Evolutionary conservation across 2,797 vertebrate species (phyloP), one percentile per base, ranked within the genome.

Genomic region (Falco novaeseelandiae): DNA sequence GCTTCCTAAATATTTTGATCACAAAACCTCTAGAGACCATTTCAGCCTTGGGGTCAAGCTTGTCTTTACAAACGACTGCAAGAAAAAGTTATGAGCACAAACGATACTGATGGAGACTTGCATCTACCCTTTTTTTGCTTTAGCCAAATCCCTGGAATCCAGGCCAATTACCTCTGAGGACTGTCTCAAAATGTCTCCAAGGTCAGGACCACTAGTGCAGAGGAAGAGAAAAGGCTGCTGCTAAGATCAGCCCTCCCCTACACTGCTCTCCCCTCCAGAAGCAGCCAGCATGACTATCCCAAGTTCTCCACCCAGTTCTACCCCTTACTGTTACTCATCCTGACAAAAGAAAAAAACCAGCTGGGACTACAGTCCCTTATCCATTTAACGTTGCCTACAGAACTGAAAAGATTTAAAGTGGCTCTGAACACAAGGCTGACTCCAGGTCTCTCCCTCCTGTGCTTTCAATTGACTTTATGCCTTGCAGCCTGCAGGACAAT

Each of bases 311-410:
- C 40, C 27, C 38, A 72, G 36, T 30, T 67, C 36, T 87, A 25
- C 42, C 19, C 59, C 51, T 92, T 46, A 19, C 18, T 26, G 17
- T 17, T 85, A 23, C 55, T 71, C 54, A 36, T 78, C 23, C 46
- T 3, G 1, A 36, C 52, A 55, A 49, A 78, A 78, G 23, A 21
- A 67, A 79, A 83, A 69, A 27, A 7, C 29, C 63, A 71, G 8
- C 34, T 61, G 55, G 62, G 66, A 82, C 48, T 69, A 10, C 4
- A 12, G 27, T 16, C 89, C 71, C 67, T 59, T 79, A 70, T 72
- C 18, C n/a, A n/a, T 92, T 90, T 94, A 59, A 87, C 96, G 87
- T 90, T 90, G 66, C 81, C 89, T 83, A 21, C n/a, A 77, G 74
- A 61, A 52, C 0, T 85, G n/a, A 91, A 83, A 95, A 89, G 14